Evolutionary conservation across 2,888 invertebrate genomes (phyloP).

Genomic region (Xestia c-nigrum): DNA sequence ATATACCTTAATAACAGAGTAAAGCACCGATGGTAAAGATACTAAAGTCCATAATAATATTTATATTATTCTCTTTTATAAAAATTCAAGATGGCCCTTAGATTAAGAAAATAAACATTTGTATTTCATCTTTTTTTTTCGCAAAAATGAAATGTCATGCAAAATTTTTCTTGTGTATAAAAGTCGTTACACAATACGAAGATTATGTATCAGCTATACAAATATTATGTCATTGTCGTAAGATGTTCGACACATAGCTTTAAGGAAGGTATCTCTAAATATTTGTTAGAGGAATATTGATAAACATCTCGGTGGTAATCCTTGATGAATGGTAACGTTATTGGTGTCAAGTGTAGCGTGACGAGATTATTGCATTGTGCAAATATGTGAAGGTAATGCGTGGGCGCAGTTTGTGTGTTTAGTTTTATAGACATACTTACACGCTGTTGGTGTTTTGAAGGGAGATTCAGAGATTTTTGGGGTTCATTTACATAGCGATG

Average conservation of each 20-base stretch:
- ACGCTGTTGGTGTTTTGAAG: background rate
- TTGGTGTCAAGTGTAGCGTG: conserved; percentile 90
- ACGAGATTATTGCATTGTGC: conserved; percentile 87
- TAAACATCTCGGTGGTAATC: conserved; percentile 86
- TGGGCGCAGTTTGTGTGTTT: conserved; percentile 53
- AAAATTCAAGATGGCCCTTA: conserved; percentile 25
- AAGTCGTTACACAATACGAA: conserved; percentile 74
- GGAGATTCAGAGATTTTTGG: background rate
- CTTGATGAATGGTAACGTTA: conserved; percentile 78
- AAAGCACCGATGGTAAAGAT: background rate
- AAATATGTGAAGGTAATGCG: conserved; percentile 74
- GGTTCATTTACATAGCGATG: background rate
- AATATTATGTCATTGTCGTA: conserved; percentile 86
- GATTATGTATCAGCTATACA: conserved; percentile 80
- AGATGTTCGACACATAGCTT: conserved; percentile 73
- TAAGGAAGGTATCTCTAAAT: conserved; percentile 73
- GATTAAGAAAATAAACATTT: conserved; percentile 43
- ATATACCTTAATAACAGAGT: conserved; percentile 8
- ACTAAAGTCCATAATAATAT: conserved; percentile 10
- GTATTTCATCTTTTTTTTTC: conserved; percentile 48
- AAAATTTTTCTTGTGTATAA: conserved; percentile 73
- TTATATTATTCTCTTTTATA: conserved; percentile 6
- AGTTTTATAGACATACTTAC: conserved; percentile 9
- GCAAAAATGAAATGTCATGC: conserved; percentile 76
- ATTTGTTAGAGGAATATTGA: conserved; percentile 85